Evolutionary conservation across 2,797 vertebrate genomes (phyloP).

Genomic region (Cyclura pinguis): DNA sequence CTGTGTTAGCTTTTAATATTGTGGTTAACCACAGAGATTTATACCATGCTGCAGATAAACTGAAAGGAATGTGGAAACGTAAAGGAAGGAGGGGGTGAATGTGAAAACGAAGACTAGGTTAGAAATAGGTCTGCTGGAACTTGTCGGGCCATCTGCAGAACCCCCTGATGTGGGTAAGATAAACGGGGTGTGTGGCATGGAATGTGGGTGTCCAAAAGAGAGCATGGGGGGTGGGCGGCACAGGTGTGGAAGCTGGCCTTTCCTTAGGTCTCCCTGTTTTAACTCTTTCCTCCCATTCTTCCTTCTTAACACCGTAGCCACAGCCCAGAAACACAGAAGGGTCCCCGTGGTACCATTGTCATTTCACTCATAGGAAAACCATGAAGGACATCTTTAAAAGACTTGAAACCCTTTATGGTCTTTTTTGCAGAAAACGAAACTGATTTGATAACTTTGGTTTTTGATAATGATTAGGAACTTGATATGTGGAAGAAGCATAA

Average conservation of each 20-base stretch:
- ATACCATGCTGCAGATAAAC: slow-evolving; percentile 58
- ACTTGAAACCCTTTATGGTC: no score
- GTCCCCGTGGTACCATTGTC: not conserved
- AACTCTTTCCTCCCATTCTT: not conserved
- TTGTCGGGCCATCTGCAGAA: slow-evolving; percentile 33
- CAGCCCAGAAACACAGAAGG: not conserved
- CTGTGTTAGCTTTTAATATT: slow-evolving; percentile 31
- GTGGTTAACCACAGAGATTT: slow-evolving; percentile 60
- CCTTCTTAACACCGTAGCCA: not conserved
- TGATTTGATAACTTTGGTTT: no score
- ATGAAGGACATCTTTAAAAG: no score
- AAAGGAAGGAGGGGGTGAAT: not conserved
- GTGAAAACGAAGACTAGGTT: slow-evolving; percentile 29
- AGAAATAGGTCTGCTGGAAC: slow-evolving; percentile 17
- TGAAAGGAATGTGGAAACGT: slow-evolving; percentile 47
- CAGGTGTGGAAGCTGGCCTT: no score
- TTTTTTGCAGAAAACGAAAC: no score
- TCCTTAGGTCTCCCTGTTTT: no score
- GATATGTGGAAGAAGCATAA: no score
- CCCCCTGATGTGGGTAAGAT: not conserved
- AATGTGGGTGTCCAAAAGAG: accelerated
- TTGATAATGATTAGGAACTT: no score
- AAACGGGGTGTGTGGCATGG: not conserved
- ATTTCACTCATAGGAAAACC: no score
- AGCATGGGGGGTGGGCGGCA: accelerated